Base-by-base conservation (phyloP, 1,140 invertebrate species). In the Apis cerana region DNA sequence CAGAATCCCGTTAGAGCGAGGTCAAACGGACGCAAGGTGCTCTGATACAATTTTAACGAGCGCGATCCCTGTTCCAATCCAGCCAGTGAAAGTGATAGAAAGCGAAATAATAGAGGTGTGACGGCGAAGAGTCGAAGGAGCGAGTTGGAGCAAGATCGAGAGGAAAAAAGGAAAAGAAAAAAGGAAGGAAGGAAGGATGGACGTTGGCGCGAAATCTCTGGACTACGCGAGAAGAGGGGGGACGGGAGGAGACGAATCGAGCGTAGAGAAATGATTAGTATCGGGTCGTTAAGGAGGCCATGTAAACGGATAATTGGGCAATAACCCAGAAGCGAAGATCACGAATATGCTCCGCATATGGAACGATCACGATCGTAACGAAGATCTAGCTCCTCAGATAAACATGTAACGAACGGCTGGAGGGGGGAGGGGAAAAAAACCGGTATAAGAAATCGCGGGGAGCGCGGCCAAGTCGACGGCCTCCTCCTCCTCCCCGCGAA, bases 261-360 rank as follows among this genome's bases (percentile, higher is more conserved):
- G 50, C 33, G 64, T 61, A 61, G 52, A 84, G 65, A 82, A 87
- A 87, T 85, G 85, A 88, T 87, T 85, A 78, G 82, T 85, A 85
- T 82, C 85, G 85, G 78, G 59, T 85, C 85, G 68, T 88, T 87
- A 87, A 79, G 78, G 82, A 23, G 48, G 33, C 54, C 71, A 33
- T 70, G 75, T 84, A 84, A 86, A 86, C 85, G 70, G 86, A 82
- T 87, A 87, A 88, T 87, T 84, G 85, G 85, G 68, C 85, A 87
- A 88, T 86, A 86, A 88, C 50, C 75, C 59, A 87, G 78, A 87
- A 84, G 78, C 82, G 85, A 80, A 12, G 82, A 88, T 87, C 86
- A 88, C 86, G 86, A 88, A 64, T 84, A 54, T 69, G 70, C 80
- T 72, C 82, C 77, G 79, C 86, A 84, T 88, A 88, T 88, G 86